phyloP scores from a whole-genome alignment of 2,797 vertebrate genomes.

The Mareca penelope region DNA sequence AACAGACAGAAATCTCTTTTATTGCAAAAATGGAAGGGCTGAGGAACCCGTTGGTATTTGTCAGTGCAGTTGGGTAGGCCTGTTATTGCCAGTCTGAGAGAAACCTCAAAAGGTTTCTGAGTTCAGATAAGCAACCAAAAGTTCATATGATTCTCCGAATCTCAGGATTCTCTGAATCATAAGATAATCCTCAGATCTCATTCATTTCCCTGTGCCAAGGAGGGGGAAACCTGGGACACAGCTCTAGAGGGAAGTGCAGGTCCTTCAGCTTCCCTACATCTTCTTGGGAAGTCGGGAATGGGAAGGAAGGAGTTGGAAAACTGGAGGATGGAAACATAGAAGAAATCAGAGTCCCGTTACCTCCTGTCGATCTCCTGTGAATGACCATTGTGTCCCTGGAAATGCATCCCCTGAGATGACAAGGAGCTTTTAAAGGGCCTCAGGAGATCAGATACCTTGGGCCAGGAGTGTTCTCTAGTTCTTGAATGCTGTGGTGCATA shows the following conservation, averaged over 20 bases:
- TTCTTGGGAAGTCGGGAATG: neutral
- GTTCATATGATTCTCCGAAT: neutral
- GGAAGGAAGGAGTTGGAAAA: neutral
- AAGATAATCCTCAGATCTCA: neutral
- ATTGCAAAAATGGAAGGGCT: slow-evolving; percentile 12
- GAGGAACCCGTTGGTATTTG: slow-evolving; percentile 2
- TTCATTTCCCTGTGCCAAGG: neutral
- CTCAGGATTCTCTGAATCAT: neutral
- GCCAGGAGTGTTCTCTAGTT: neutral
- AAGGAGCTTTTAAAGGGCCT: neutral
- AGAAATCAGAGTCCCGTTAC: neutral
- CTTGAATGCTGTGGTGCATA: neutral
- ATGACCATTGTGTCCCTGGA: neutral
- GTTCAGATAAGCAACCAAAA: neutral
- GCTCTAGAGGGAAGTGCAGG: neutral
- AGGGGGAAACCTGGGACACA: neutral
- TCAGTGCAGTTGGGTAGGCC: neutral
- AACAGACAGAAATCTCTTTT: neutral
- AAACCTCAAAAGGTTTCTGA: slow-evolving; percentile 12
- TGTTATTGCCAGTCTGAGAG: neutral
- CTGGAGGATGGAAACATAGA: neutral
- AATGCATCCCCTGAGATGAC: neutral
- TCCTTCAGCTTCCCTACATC: neutral
- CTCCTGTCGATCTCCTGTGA: neutral
- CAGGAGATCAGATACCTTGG: neutral